phyloP scores from a whole-genome alignment of 35 echinoderm and acorn worm genomes.

The Stichopus chloronotus region DNA sequence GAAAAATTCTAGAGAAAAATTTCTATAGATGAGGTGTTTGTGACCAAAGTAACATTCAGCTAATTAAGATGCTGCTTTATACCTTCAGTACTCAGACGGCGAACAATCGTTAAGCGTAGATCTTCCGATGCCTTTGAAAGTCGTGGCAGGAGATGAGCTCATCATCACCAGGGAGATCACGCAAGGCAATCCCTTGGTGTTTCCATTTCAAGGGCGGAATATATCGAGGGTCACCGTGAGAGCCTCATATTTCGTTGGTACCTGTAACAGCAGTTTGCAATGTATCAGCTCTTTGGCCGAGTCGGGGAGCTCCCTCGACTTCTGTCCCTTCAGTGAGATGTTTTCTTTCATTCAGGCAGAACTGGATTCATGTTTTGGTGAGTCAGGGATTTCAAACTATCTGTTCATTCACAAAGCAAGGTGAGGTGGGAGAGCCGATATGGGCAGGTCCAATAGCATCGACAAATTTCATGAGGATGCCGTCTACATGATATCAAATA shows the following conservation, averaged over 20 bases:
- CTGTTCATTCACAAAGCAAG: too few relatives aligned
- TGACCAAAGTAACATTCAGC: too few relatives aligned
- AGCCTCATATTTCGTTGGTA: neutral
- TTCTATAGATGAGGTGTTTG: too few relatives aligned
- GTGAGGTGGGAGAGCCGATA: too few relatives aligned
- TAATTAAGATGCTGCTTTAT: too few relatives aligned
- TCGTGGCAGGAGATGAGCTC: neutral
- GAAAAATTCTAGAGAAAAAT: too few relatives aligned
- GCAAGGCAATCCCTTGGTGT: neutral
- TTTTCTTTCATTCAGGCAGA: neutral
- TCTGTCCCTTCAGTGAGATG: neutral
- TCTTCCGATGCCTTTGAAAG: neutral
- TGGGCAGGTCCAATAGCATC: too few relatives aligned
- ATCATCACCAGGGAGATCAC: neutral
- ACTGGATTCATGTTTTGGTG: neutral
- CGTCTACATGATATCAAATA: too few relatives aligned
- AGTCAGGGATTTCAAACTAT: neutral
- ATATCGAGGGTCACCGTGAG: neutral
- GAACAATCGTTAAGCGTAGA: too few relatives aligned
- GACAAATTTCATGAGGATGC: too few relatives aligned
- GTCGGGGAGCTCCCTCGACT: neutral
- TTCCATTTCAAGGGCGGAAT: neutral
- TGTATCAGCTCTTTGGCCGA: neutral
- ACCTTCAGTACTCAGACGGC: too few relatives aligned
- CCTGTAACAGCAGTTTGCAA: neutral